These are phyloP conservation scores for Thunnus albacares DNA, from an alignment of 2,797 vertebrate species.

Conservation along the genomic window DNA sequence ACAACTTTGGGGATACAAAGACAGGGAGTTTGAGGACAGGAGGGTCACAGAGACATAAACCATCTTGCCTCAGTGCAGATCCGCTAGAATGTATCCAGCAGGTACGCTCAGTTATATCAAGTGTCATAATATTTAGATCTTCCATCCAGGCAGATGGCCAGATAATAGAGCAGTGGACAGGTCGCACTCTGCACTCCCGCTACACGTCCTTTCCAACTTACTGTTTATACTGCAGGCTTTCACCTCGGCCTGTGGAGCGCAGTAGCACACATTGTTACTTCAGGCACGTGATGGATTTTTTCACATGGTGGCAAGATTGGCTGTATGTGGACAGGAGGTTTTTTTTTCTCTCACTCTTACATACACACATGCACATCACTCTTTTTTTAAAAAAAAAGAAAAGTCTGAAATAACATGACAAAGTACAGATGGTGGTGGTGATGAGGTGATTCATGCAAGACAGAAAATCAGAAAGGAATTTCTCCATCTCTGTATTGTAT, in stretches of 20 bases:
- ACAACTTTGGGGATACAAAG: constrained; percentile 49
- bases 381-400: not conserved
- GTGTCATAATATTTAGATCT: constrained; percentile 88
- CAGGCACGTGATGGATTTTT: constrained; percentile 25
- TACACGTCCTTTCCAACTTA: constrained; percentile 61
- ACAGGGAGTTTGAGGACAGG: constrained; percentile 63
- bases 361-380: not conserved
- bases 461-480: constrained; percentile 59
- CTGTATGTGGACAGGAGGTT: constrained; percentile 22
- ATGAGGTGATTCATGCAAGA: constrained; percentile 44
- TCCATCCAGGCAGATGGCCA: constrained; percentile 78
- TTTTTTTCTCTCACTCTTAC: not conserved
- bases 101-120: constrained; percentile 82
- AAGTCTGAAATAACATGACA: constrained; percentile 31
- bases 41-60: constrained; percentile 76
- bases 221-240: constrained; percentile 76
- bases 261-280: constrained; percentile 51
- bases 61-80: constrained; percentile 77
- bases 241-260: constrained; percentile 40
- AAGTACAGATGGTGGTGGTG: constrained; percentile 21
- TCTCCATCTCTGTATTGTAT: constrained; percentile 42
- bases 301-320: constrained; percentile 12
- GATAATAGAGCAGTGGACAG: constrained; percentile 71
- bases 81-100: constrained; percentile 77
- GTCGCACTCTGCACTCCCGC: constrained; percentile 44